Evolutionary conservation across 2,113 vertebrate species (phyloP).

Genomic region (Rhinopomastus cyanomelas): DNA sequence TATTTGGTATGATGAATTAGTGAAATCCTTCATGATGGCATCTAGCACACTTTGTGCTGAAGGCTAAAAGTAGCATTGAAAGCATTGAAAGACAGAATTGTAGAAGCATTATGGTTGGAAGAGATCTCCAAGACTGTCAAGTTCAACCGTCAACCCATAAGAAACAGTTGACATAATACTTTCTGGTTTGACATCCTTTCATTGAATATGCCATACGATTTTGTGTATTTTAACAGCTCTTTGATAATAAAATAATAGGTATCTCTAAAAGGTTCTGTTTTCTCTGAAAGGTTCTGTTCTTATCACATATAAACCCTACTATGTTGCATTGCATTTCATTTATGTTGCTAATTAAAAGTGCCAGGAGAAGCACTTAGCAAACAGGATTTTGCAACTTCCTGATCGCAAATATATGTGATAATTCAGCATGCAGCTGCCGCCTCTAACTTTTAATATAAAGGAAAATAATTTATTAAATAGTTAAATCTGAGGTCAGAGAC

Average conservation of each 20-base stretch:
- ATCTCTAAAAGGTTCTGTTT: too few relatives aligned
- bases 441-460: slow-evolving; percentile 33
- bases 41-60: neutral
- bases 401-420: neutral
- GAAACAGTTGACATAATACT: neutral
- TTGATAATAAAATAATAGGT: neutral
- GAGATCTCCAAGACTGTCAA: too few relatives aligned
- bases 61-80: neutral
- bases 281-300: neutral
- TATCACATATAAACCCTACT: neutral
- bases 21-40: neutral
- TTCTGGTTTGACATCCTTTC: neutral
- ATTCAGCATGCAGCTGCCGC: neutral
- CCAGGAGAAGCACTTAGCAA: neutral
- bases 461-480: slow-evolving; percentile 13
- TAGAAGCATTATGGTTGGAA: too few relatives aligned
- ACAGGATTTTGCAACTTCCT: neutral
- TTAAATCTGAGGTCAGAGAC: slow-evolving; percentile 16
- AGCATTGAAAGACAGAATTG: neutral
- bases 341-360: neutral
- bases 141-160: neutral
- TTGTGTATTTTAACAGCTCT: neutral
- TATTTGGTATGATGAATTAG: neutral
- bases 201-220: neutral
- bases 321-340: neutral